Base-by-base conservation (phyloP, 2,797 vertebrate species). In the Cossypha niveicapilla region DNA sequence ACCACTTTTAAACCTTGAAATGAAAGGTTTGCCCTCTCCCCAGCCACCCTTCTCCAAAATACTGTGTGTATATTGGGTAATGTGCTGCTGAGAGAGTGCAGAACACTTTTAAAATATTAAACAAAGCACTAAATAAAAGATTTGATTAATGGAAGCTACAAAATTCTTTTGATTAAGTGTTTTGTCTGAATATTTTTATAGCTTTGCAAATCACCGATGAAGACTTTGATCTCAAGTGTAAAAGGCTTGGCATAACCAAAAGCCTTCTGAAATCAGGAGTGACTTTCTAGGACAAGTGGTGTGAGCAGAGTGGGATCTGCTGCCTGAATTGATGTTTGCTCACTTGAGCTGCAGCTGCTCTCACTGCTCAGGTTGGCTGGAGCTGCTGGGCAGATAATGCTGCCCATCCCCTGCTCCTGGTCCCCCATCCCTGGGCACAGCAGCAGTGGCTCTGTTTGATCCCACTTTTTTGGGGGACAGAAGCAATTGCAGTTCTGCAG, bases 401-500 rank as follows among this genome's bases (percentile, higher is more conserved):
- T 85, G 45, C 66, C 35, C 0, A 0, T n/a, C 4, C 18, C n/a
- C 2, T 9, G 6, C 30, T 47, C 37, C 51, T 21, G 11, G 0
- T 3, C 6, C 6, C 57, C 12, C 51, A 54, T 32, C 53, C 53
- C 53, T 2, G 0, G 13, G 56, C n/a, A 60, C 56, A 74, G 70
- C 42, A 28, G 54, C 19, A 23, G 9, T 8, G 0, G 0, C 17
- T 25, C 51, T n/a, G 11, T 13, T 8, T 24, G 19, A 8, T 44
- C 25, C 44, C 41, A 1, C 16, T 25, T 14, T 1, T 3, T 45
- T 37, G 32, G 7, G 4, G 0, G 1, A 11, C 7, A 53, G 41
- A 1, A 24, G 88, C 42, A 50, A 1, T 2, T 41, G 7, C 30
- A 45, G n/a, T 6, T 3, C 34, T 80, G 32, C 12, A 5, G 32